Conservation (phyloP, 1,140 invertebrate genomes). For the Drosophila seguyi region DNA sequence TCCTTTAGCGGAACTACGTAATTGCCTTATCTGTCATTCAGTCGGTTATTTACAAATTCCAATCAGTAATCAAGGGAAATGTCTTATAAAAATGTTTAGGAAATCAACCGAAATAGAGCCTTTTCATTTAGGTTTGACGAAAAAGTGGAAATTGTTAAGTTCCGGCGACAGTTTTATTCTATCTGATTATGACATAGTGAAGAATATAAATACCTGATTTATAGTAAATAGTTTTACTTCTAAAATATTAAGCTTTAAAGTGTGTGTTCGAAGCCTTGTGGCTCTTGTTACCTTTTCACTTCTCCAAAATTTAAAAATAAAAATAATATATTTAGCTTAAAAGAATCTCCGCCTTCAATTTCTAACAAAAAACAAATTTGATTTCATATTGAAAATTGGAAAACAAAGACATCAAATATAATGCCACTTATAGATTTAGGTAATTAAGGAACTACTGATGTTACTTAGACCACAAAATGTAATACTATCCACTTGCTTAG, state of each 20-base stretch:
- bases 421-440: not conserved
- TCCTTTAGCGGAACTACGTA: constrained; percentile 12
- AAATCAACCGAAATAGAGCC: too few relatives aligned
- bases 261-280: not conserved
- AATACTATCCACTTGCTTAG: not conserved
- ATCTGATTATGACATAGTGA: too few relatives aligned
- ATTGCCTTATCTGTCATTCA: not conserved
- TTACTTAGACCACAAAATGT: too few relatives aligned
- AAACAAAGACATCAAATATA: too few relatives aligned
- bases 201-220: not conserved
- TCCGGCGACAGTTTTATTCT: too few relatives aligned
- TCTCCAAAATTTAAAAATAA: too few relatives aligned
- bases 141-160: not conserved
- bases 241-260: not conserved
- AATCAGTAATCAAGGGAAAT: constrained; percentile 1
- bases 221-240: not conserved
- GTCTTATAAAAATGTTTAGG: not conserved
- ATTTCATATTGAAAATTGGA: not conserved
- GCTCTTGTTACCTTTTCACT: too few relatives aligned
- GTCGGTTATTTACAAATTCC: not conserved
- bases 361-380: too few relatives aligned
- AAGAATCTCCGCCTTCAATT: too few relatives aligned
- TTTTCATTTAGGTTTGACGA: too few relatives aligned
- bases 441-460: not conserved
- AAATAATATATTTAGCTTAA: not conserved